Evolutionary conservation across 2,888 invertebrate genomes (phyloP).

Genomic region (Punctoribates punctum): DNA sequence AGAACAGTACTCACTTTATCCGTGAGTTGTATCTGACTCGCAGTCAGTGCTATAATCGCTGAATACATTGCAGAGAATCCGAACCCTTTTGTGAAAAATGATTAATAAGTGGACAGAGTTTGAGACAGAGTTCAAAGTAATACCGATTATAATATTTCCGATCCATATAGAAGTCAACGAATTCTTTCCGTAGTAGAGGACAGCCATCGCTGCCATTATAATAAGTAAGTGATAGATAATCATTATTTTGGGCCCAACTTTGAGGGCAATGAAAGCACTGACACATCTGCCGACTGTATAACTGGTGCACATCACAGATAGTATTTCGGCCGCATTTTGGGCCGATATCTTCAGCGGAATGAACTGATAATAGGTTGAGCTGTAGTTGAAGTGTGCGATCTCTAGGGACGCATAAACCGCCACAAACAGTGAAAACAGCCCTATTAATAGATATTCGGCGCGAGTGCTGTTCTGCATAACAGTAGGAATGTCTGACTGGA

Average conservation of each 20-base stretch:
- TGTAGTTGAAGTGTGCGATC: slow-evolving; percentile 20
- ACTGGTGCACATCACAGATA: neutral
- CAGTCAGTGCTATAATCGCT: slow-evolving; percentile 14
- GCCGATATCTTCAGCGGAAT: slow-evolving; percentile 3
- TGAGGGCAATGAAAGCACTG: slow-evolving; percentile 33
- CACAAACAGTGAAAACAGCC: neutral
- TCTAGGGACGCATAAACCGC: slow-evolving; percentile 26
- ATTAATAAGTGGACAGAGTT: neutral
- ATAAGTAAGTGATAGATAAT: slow-evolving; percentile 32
- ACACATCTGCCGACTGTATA: slow-evolving; percentile 32
- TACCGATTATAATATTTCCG: slow-evolving; percentile 26
- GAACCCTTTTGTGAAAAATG: slow-evolving; percentile 12
- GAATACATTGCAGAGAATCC: slow-evolving; percentile 26
- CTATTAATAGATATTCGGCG: neutral
- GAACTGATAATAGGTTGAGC: slow-evolving; percentile 34
- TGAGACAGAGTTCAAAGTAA: neutral
- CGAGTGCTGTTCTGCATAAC: neutral
- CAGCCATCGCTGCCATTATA: neutral
- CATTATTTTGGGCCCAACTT: slow-evolving; percentile 25
- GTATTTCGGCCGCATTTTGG: slow-evolving; percentile 13
- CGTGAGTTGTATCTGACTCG: neutral
- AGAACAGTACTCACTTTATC: neutral
- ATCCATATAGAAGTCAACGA: neutral
- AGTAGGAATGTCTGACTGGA: neutral
- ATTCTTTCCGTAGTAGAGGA: neutral